Conservation (phyloP, 2,797 vertebrate genomes). For the Danio kyathit region DNA sequence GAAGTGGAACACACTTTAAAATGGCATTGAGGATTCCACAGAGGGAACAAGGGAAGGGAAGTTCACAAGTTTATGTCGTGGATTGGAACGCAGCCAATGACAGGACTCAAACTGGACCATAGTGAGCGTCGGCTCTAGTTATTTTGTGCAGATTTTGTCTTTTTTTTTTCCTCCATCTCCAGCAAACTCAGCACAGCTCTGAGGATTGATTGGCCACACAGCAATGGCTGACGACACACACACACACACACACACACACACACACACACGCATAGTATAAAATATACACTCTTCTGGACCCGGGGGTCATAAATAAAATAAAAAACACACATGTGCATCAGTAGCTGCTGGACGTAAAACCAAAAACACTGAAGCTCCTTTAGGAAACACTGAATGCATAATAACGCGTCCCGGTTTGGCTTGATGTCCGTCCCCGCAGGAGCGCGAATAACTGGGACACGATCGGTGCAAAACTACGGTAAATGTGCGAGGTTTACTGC, state of each 20-base stretch:
- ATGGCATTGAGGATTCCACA: too few relatives aligned
- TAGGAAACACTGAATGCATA: constrained; percentile 40
- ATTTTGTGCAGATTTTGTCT: too few relatives aligned
- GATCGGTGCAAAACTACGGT: background rate
- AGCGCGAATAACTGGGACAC: constrained; percentile 33
- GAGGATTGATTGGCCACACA: constrained; percentile 17
- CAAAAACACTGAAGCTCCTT: constrained; percentile 4
- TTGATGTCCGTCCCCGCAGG: background rate
- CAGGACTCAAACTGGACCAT: too few relatives aligned
- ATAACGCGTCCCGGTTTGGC: background rate
- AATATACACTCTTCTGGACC: constrained; percentile 28
- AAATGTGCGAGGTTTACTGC: constrained; percentile 53
- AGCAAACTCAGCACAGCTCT: background rate
- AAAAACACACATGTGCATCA: constrained; percentile 11
- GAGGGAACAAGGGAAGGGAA: too few relatives aligned
- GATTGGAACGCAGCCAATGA: too few relatives aligned
- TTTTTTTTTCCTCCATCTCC: too few relatives aligned
- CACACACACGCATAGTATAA: constrained; percentile 24
- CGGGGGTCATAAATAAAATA: background rate
- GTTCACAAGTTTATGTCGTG: too few relatives aligned
- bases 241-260: background rate
- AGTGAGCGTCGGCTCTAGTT: too few relatives aligned
- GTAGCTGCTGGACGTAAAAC: constrained; percentile 12
- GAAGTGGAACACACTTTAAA: too few relatives aligned
- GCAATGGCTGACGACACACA: background rate